Percentiles rank a stretch among this genome's conserved stretches.
Conservation (phyloP, 2,888 invertebrate genomes). For the Pachliopta kotzebuea region DNA sequence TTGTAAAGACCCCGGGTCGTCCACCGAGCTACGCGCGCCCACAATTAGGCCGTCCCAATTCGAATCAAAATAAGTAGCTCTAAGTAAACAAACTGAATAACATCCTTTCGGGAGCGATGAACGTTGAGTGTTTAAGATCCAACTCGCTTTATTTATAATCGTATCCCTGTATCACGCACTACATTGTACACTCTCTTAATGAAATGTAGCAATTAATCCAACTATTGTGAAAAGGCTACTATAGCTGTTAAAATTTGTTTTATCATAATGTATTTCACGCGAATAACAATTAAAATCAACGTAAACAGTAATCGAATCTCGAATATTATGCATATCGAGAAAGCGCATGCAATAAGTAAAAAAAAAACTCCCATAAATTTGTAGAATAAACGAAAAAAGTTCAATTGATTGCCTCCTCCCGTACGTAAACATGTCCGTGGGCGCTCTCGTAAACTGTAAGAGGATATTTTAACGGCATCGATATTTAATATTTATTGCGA, state of each 20-base stretch:
- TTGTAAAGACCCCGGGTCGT: conserved; percentile 46
- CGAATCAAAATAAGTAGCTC: conserved; percentile 49
- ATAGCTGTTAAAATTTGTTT: background rate
- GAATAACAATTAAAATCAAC: conserved; percentile 22
- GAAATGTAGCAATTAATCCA: background rate
- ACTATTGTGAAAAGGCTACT: background rate
- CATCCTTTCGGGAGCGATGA: conserved; percentile 63
- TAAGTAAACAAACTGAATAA: conserved; percentile 63
- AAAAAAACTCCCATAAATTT: conserved; percentile 44
- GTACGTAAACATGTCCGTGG: conserved; percentile 73
- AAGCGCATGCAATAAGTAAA: conserved; percentile 53
- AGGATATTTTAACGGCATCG: conserved; percentile 77
- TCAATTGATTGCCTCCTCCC: conserved; percentile 67
- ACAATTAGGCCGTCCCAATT: conserved; percentile 60
- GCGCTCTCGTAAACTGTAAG: conserved; percentile 78
- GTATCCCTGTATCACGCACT: conserved; percentile 25
- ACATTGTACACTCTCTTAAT: conserved; percentile 19
- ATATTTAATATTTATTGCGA: conserved; percentile 80
- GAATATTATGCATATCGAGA: conserved; percentile 51
- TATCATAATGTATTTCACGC: background rate
- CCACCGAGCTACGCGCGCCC: conserved; percentile 59
- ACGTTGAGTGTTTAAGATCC: conserved; percentile 46
- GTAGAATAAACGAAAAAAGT: conserved; percentile 63
- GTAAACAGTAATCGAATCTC: conserved; percentile 36
- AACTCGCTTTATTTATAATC: conserved; percentile 39